Evolutionary conservation across 2,113 vertebrate species (phyloP).

Genomic region (Balaeniceps rex): DNA sequence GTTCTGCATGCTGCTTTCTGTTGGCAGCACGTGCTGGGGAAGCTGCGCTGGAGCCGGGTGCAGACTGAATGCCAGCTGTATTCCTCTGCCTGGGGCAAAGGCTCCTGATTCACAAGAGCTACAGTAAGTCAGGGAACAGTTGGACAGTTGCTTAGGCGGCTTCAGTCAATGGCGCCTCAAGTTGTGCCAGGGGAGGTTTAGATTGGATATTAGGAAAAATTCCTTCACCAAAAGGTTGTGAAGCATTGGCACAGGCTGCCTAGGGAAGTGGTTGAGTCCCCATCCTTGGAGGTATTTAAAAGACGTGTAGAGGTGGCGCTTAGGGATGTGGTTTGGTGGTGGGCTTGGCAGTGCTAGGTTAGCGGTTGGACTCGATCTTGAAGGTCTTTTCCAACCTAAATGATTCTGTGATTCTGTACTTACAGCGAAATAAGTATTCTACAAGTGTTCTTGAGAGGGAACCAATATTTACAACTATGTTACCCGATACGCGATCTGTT

Average conservation of each 20-base stretch:
- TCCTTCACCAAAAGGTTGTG: too few relatives aligned
- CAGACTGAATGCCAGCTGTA: accelerated
- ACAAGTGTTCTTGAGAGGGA: neutral
- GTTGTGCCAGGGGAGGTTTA: too few relatives aligned
- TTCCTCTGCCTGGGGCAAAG: neutral
- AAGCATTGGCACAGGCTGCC: too few relatives aligned
- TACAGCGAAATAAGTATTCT: neutral
- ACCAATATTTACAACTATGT: neutral
- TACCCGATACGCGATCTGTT: neutral
- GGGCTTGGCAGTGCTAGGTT: too few relatives aligned
- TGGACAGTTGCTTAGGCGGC: neutral
- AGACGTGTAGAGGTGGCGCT: too few relatives aligned
- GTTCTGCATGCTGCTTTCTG: neutral
- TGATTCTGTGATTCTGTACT: neutral
- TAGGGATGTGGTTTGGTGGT: too few relatives aligned
- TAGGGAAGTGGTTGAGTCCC: too few relatives aligned
- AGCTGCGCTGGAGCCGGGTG: accelerated
- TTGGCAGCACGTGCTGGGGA: neutral
- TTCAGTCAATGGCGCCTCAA: neutral
- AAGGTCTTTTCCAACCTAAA: too few relatives aligned
- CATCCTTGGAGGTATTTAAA: too few relatives aligned
- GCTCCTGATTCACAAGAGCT: neutral
- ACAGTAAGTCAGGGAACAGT: accelerated
- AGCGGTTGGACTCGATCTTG: too few relatives aligned
- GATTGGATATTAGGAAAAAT: too few relatives aligned